phyloP scores from a whole-genome alignment of 1,140 invertebrate species.

The Diuraphis noxia region DNA sequence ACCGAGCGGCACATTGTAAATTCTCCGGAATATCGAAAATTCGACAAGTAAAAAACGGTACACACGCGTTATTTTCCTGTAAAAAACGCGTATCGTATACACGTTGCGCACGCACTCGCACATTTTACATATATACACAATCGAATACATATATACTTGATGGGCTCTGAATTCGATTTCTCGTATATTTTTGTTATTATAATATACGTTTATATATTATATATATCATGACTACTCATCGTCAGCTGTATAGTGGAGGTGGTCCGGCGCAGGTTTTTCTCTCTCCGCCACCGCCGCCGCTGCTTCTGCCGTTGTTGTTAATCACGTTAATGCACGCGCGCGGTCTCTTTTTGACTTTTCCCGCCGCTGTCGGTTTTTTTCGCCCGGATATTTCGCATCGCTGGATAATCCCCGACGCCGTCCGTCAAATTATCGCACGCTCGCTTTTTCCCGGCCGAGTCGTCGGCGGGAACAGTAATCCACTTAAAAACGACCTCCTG shows the following conservation, averaged over 20 bases:
- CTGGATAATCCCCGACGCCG: conserved; percentile 50
- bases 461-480: conserved; percentile 45
- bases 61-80: not conserved
- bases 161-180: not conserved
- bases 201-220: not conserved
- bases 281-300: not conserved
- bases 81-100: not conserved
- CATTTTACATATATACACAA: not conserved
- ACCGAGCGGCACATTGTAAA: not conserved
- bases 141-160: not conserved
- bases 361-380: conserved; percentile 30
- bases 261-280: conserved; percentile 34
- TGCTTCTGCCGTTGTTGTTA: conserved; percentile 13
- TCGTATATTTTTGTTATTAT: not conserved
- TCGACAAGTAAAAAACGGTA: not conserved
- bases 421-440: conserved; percentile 51
- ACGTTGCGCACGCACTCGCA: not conserved
- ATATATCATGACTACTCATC: not conserved
- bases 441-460: not conserved
- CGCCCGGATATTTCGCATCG: conserved; percentile 50
- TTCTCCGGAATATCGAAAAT: conserved; percentile 20
- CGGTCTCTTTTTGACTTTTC: conserved; percentile 48
- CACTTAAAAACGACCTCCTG: conserved; percentile 52
- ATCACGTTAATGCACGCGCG: conserved; percentile 51
- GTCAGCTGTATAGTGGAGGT: not conserved